Evolutionary conservation across 2,113 vertebrate species (phyloP).

Genomic region (Pholis gunnellus): DNA sequence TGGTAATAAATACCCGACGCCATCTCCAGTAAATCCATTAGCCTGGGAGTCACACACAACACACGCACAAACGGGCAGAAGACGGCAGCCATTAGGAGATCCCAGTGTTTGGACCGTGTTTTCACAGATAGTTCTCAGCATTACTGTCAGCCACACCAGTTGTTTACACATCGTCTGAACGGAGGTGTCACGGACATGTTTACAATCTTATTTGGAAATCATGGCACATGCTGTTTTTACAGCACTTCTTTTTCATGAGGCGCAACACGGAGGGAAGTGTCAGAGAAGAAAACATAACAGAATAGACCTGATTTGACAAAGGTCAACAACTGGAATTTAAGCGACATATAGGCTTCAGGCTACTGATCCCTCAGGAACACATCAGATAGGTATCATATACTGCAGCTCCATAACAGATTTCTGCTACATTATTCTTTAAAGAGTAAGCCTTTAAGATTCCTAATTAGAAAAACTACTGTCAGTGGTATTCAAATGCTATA

Average conservation of each 20-base stretch:
- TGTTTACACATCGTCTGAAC: slow-evolving; percentile 55
- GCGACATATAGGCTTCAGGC: slow-evolving; percentile 23
- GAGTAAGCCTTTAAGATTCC: slow-evolving; percentile 13
- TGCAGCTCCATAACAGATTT: slow-evolving; percentile 32
- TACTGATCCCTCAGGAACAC: slow-evolving; percentile 45
- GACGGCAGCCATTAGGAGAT: slow-evolving; percentile 41
- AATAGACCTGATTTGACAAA: slow-evolving; percentile 42
- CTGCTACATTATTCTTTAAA: slow-evolving; percentile 57
- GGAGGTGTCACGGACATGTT: slow-evolving; percentile 37
- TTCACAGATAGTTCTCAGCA: slow-evolving; percentile 44
- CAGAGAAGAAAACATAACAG: slow-evolving; percentile 40
- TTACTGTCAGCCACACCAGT: slow-evolving; percentile 20
- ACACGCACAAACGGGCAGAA: slow-evolving; percentile 34
- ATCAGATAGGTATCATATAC: slow-evolving; percentile 62
- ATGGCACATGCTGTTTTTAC: slow-evolving; percentile 28
- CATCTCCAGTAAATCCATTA: slow-evolving; percentile 88
- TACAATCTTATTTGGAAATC: slow-evolving; percentile 43
- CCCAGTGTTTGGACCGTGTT: slow-evolving; percentile 52
- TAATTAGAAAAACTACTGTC: slow-evolving; percentile 15
- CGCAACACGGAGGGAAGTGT: slow-evolving; percentile 3
- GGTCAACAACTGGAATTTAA: slow-evolving; percentile 61
- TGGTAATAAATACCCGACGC: slow-evolving; percentile 85
- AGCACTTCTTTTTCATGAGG: slow-evolving; percentile 34
- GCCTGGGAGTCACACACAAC: slow-evolving; percentile 71
- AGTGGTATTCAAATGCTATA: slow-evolving; percentile 3